These are phyloP conservation scores for Chrosomus eos DNA, from an alignment of 2,797 vertebrate genomes.

Conservation along the genomic window DNA sequence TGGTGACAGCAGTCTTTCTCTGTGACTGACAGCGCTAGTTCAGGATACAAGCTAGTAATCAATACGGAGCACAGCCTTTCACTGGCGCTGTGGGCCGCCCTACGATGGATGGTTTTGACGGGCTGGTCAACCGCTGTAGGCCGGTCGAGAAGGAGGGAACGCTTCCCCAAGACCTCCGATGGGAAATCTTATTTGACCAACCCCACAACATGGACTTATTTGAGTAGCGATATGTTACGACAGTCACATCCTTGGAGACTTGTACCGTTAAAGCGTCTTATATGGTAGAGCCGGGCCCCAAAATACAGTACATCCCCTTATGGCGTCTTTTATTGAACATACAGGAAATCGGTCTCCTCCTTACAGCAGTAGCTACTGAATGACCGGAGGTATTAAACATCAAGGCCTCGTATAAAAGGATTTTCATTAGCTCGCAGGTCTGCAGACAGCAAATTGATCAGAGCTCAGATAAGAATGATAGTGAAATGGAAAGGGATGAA, in stretches of 20 bases:
- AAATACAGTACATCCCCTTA: slow-evolving; percentile 14
- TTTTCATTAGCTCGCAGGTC: slow-evolving; percentile 67
- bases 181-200: slow-evolving; percentile 32
- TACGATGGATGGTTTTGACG: slow-evolving; percentile 11
- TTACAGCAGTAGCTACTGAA: slow-evolving; percentile 39
- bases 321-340: slow-evolving; percentile 38
- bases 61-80: slow-evolving; percentile 46
- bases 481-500: slow-evolving; percentile 37
- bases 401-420: slow-evolving; percentile 67
- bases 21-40: slow-evolving; percentile 58
- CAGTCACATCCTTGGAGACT: slow-evolving; percentile 15
- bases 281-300: background rate
- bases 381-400: slow-evolving; percentile 47
- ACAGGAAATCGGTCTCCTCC: slow-evolving; percentile 34
- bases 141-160: background rate
- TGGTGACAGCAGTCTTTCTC: slow-evolving; percentile 47
- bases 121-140: slow-evolving; percentile 18
- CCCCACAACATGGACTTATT: slow-evolving; percentile 19
- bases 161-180: background rate
- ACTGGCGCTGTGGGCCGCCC: background rate
- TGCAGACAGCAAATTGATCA: slow-evolving; percentile 57
- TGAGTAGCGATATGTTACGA: background rate
- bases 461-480: slow-evolving; percentile 27
- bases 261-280: background rate
- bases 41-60: slow-evolving; percentile 56